Base-by-base conservation (phyloP, 1,140 invertebrate genomes). In the Drosophila ercepeae region DNA sequence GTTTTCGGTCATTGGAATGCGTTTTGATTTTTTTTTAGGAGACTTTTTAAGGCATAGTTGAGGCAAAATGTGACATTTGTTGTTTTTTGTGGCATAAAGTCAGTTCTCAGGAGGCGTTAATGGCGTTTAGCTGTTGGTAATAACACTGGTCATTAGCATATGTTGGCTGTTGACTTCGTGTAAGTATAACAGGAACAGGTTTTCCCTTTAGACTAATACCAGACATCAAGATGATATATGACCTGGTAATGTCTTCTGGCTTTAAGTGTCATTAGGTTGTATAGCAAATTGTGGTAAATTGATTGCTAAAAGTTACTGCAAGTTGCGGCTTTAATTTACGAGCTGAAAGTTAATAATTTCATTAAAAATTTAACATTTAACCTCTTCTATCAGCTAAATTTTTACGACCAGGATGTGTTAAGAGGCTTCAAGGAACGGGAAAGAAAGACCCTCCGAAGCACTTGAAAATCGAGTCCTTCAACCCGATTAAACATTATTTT, bases 71-170 rank as follows among this genome's bases (percentile, higher is more conserved):
- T 21, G 59, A 65, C 59, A 65, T 65, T 44, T 65, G 63, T 25
- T 36, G 8, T 39, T 65, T 36, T 34, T 42, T 50, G 27, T 18
- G 34, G 34, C 48, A 51, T 42, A 9, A 13, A 61, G 14, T 44
- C 21, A 4, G 57, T 44, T 61, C 58, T 63, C 41, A 29, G 55
- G 42, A 68, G 42, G 34, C 65, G 63, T 42, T 55, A 69, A 68
- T 69, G 48, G 39, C 23, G 13, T 65, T 54, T n/a, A n/a, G n/a
- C n/a, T n/a, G n/a, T n/a, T 53, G 59, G 45, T 32, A 42, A 29
- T 61, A 8, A 44, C 39, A 44, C 7, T 52, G 60, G 39, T 36
- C 46, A 27, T 67, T 53, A 67, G 60, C 48, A 45, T 27, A 52
- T 53, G 63, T 45, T 44, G 19, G 19, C 21, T 53, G 63, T 45